Conservation (phyloP, 2,113 vertebrate species). For the Steatornis caripensis region DNA sequence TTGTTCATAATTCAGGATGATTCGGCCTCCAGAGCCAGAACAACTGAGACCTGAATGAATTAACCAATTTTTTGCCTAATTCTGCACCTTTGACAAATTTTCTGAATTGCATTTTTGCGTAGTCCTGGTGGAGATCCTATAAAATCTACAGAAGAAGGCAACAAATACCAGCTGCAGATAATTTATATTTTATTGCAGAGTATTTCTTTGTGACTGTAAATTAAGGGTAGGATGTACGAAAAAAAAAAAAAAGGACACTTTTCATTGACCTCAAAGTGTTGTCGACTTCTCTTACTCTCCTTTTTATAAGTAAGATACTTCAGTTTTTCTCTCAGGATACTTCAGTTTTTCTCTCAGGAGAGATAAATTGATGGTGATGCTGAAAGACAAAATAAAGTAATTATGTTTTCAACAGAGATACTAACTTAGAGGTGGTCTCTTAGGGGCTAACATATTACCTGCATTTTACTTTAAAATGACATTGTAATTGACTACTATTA, state of each 20-base stretch:
- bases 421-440: neutral
- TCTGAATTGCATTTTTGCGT: neutral
- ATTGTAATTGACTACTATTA: neutral
- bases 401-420: neutral
- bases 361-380: neutral
- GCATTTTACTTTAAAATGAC: neutral
- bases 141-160: neutral
- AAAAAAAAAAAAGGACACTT: neutral
- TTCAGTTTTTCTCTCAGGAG: neutral
- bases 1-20: neutral
- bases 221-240: neutral
- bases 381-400: slow-evolving; percentile 11
- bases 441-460: neutral
- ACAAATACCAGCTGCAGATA: neutral
- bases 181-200: neutral
- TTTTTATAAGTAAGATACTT: neutral
- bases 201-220: neutral
- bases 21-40: neutral
- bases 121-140: neutral
- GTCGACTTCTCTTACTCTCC: neutral
- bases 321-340: neutral
- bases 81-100: neutral
- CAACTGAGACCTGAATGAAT: neutral
- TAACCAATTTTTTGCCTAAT: neutral
- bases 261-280: neutral